phyloP scores from a whole-genome alignment of 2,888 invertebrate genomes.

The Chymomyza fuscimana region DNA sequence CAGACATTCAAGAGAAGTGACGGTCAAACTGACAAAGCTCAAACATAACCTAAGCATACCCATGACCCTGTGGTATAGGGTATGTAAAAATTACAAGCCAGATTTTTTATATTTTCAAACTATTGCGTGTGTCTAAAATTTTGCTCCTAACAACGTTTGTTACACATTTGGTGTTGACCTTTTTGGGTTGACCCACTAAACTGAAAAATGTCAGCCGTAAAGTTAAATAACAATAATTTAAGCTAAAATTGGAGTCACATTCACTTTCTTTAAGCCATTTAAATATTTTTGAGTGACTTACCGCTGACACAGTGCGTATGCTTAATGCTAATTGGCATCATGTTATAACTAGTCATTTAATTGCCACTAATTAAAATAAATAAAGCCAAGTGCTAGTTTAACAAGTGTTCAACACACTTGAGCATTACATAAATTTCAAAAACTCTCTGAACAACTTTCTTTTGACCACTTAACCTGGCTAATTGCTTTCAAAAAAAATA shows the following conservation, averaged over 20 bases:
- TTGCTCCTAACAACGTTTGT: slow-evolving; percentile 7
- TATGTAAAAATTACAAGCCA: slow-evolving; percentile 11
- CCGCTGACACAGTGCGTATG: slow-evolving; percentile 8
- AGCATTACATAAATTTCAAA: neutral
- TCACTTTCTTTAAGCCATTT: neutral
- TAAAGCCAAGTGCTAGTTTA: slow-evolving; percentile 24
- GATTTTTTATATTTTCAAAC: slow-evolving; percentile 34
- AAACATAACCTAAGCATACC: no score
- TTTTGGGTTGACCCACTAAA: slow-evolving; percentile 38
- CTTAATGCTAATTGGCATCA: slow-evolving; percentile 27
- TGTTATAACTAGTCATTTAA: slow-evolving; percentile 24
- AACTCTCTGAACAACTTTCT: slow-evolving; percentile 13
- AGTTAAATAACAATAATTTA: neutral
- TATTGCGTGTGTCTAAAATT: slow-evolving; percentile 44
- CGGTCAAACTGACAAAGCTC: no score
- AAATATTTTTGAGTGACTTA: neutral
- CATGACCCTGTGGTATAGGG: no score
- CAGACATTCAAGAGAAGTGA: no score
- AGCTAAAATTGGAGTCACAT: neutral
- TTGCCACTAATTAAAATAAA: slow-evolving; percentile 35
- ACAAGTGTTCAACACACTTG: neutral
- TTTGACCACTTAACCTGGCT: neutral
- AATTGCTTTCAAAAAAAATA: neutral
- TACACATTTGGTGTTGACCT: slow-evolving; percentile 29
- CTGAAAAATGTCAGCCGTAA: neutral